A percentile compares a stretch with the other conserved stretches of the same genome.
Evolutionary conservation across 1,140 invertebrate genomes (phyloP).

Genomic region (Hyphantria cunea): DNA sequence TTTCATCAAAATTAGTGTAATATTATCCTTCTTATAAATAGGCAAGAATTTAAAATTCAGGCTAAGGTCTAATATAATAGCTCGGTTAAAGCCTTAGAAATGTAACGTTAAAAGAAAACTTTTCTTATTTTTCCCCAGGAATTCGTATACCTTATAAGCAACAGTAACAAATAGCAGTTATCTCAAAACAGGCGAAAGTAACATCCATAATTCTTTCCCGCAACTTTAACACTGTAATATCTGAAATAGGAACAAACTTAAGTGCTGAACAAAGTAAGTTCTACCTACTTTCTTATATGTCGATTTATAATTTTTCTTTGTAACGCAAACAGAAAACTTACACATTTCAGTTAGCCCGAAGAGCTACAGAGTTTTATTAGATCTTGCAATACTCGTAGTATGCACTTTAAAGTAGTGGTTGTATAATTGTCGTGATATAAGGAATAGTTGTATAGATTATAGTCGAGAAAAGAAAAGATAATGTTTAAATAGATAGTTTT

Average conservation of each 20-base stretch:
- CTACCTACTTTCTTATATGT: slow-evolving; percentile 33
- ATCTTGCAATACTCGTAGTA: no score
- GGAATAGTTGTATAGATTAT: no score
- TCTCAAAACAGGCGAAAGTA: slow-evolving; percentile 2
- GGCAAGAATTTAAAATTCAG: no score
- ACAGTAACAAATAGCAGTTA: slow-evolving; percentile 16
- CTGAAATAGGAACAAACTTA: slow-evolving; percentile 31
- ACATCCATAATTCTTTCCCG: slow-evolving; percentile 20
- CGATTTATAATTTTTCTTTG: slow-evolving; percentile 38
- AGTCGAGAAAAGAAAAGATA: no score
- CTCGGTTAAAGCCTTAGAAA: no score
- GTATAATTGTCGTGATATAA: no score
- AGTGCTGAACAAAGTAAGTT: slow-evolving; percentile 36
- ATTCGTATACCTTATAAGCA: neutral
- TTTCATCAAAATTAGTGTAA: no score
- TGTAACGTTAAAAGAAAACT: no score
- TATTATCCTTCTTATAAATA: no score
- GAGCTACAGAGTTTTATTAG: neutral
- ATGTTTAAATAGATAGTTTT: no score
- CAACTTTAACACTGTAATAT: slow-evolving; percentile 31
- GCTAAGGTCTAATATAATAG: no score
- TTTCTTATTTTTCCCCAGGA: no score
- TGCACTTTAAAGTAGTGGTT: neutral
- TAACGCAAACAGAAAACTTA: slow-evolving; percentile 28
- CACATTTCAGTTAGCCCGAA: neutral